Evolutionary conservation across 2,888 invertebrate species (phyloP).

Genomic region (Dusona sp.): DNA sequence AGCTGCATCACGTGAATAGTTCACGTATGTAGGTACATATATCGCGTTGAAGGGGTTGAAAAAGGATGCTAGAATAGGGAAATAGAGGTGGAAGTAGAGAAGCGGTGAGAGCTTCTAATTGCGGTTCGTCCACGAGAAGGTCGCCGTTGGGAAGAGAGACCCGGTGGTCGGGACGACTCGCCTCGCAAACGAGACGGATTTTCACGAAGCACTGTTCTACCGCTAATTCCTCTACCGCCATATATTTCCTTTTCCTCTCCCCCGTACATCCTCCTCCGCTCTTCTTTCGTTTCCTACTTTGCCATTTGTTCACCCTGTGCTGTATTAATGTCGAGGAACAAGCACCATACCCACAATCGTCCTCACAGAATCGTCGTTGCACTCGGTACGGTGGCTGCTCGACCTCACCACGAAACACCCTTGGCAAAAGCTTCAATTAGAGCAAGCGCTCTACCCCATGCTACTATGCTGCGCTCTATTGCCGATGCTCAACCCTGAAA

Average conservation of each 20-base stretch:
- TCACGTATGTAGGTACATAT: conserved; percentile 20
- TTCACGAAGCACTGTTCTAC: conserved; percentile 67
- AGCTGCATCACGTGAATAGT: background rate
- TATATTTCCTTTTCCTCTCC: conserved; percentile 57
- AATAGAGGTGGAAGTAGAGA: conserved; percentile 35
- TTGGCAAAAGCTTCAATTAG: conserved; percentile 68
- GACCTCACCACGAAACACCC: conserved; percentile 64
- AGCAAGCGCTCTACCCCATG: conserved; percentile 30
- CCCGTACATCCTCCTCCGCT: conserved; percentile 44
- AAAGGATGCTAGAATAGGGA: background rate
- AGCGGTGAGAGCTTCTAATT: conserved; percentile 64
- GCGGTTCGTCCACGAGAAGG: conserved; percentile 65
- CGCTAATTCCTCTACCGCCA: conserved; percentile 63
- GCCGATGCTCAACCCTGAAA: conserved; percentile 41
- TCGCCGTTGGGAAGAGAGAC: conserved; percentile 51
- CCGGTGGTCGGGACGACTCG: conserved; percentile 59
- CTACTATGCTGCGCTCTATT: conserved; percentile 26
- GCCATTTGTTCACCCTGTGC: conserved; percentile 35
- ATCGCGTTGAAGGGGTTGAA: conserved; percentile 26
- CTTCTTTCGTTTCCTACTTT: conserved; percentile 38
- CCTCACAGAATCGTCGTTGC: conserved; percentile 56
- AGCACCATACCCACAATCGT: conserved; percentile 44
- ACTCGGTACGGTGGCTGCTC: conserved; percentile 47
- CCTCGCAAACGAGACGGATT: conserved; percentile 73
- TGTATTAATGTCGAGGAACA: conserved; percentile 52